Base-by-base conservation (phyloP, 2,888 invertebrate species). In the Apamea monoglypha region DNA sequence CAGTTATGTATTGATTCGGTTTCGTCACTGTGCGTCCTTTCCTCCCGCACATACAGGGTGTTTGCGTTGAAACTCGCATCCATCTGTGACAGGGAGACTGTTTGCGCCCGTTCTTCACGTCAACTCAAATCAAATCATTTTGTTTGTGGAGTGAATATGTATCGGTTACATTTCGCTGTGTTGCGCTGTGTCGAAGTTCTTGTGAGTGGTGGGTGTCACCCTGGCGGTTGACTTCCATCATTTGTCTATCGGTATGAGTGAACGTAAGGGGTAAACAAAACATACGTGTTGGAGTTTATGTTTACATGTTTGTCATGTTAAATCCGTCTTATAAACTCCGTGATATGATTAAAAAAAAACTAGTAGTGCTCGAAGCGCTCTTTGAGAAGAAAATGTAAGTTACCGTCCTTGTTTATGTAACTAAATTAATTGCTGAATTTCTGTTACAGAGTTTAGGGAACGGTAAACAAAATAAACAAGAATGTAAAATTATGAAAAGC, bases 41-140 rank as follows among this genome's bases (percentile, higher is more conserved):
- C 47, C 29, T 29, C 50, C 25, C 44, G 12, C 56, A 63, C 12
- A 10, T 32, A 53, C 21, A 36, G 64, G 36, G 21, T 73, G 75
- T 86, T 83, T 72, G 68, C 66, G 71, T 61, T 74, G 64, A 63
- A 68, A 74, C 66, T 32, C 74, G 32, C 67, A 83, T 71, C 53
- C 66, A 68, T 66, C 76, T 53, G 74, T 25, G 76, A 75, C 84
- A 74, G 40, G 7, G 64, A 36, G 6, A 25, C 59, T 85, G 81
- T 85, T 84, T 75, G 80, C 72, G 29, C 66, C 36, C 75, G 73
- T 64, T 72, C 76, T 72, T 75, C 84, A 70, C 74, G 81, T 68
- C 76, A 64, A 80, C 71, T 80, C 84, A 87, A 81, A 86, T 86
- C 85, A 78, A 87, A 86, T 86, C 81, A 86, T 81, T 87, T 78